A percentile compares a stretch with the other conserved stretches of the same genome.
Conservation (phyloP, 37 sponge, comb jelly and placozoan species). For the Bolinopsis microptera region DNA sequence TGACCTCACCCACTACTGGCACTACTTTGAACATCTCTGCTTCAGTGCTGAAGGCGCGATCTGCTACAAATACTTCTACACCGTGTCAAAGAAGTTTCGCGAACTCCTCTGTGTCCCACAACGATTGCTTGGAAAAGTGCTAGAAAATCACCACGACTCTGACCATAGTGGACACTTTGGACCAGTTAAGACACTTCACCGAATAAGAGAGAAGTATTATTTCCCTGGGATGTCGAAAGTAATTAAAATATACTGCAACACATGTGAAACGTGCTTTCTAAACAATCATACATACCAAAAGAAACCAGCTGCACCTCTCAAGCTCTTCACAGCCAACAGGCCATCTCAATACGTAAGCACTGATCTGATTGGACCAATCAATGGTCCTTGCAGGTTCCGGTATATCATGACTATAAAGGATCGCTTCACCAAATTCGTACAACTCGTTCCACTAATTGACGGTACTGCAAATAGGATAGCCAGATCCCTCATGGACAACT, state of each 20-base stretch:
- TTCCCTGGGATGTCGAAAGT: background rate
- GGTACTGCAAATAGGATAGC: background rate
- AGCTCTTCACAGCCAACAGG: background rate
- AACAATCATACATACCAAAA: background rate
- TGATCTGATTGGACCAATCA: conserved; percentile 3
- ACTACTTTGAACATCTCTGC: conserved; percentile 20
- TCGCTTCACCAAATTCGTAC: conserved; percentile 1
- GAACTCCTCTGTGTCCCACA: conserved; percentile 8
- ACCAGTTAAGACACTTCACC: conserved; percentile 3
- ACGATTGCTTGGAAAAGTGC: background rate
- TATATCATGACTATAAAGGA: conserved; percentile 22
- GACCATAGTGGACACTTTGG: conserved; percentile 6
- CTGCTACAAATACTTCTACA: background rate
- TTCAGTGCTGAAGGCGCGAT: background rate
- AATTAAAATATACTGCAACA: background rate
- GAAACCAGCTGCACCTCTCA: conserved; percentile 37
- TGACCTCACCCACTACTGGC: background rate
- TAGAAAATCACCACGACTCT: background rate
- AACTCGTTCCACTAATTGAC: background rate
- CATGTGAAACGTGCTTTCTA: background rate
- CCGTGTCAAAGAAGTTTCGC: conserved; percentile 30
- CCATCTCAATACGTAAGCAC: background rate
- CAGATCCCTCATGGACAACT: conserved; percentile 21
- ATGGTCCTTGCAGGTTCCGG: background rate
- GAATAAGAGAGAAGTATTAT: conserved; percentile 47